Percentiles rank a stretch among this genome's conserved stretches.
These are phyloP conservation scores for Aporophyla nigra DNA, from an alignment of 2,888 invertebrate species.

Conservation along the genomic window DNA sequence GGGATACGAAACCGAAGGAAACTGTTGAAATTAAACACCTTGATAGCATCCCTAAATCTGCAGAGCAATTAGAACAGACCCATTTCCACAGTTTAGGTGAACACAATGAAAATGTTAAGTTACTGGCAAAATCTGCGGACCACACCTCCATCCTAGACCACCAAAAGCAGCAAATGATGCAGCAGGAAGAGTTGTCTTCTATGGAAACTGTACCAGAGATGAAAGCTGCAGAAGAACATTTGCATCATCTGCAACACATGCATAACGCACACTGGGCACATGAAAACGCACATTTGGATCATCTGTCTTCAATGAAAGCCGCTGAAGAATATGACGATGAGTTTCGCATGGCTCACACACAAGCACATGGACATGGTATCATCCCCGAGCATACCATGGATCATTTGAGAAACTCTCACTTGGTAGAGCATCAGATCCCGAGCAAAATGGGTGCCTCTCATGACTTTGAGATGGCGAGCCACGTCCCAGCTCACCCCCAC, in stretches of 20 bases:
- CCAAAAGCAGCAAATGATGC: constrained; percentile 47
- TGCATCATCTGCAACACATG: constrained; percentile 50
- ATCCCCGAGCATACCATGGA: constrained; percentile 41
- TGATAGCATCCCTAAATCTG: constrained; percentile 45
- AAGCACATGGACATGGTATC: constrained; percentile 25
- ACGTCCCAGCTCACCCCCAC: constrained; percentile 39
- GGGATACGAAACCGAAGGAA: constrained; percentile 35
- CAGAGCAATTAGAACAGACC: constrained; percentile 33
- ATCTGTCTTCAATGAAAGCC: constrained; percentile 60
- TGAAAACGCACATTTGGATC: constrained; percentile 52
- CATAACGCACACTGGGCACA: constrained; percentile 52
- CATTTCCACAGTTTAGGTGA: constrained; percentile 37
- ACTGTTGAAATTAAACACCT: constrained; percentile 21
- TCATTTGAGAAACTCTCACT: constrained; percentile 46
- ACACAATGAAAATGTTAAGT: constrained; percentile 48
- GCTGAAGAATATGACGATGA: constrained; percentile 55
- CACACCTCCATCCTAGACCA: constrained; percentile 31
- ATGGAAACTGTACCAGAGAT: constrained; percentile 35
- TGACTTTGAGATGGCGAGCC: constrained; percentile 44
- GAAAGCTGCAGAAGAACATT: constrained; percentile 59
- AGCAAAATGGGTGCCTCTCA: constrained; percentile 46
- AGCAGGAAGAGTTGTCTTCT: constrained; percentile 13
- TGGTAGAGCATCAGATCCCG: constrained; percentile 44
- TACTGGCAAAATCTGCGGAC: constrained; percentile 56
- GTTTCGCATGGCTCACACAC: constrained; percentile 20